phyloP scores from a whole-genome alignment of 2,113 vertebrate species.

The Cololabis saira region DNA sequence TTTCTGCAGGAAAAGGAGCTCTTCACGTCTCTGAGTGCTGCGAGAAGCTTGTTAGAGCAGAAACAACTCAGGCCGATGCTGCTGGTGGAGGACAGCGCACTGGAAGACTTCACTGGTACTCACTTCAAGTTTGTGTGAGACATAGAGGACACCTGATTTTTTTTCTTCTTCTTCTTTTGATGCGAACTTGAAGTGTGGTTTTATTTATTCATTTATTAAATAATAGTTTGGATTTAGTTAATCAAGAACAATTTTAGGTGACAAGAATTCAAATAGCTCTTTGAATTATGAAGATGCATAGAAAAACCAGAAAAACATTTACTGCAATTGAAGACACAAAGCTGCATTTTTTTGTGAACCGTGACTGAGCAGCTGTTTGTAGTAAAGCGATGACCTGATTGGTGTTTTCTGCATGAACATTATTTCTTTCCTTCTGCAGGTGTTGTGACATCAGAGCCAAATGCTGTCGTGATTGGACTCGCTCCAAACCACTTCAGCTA shows the following conservation, averaged over 20 bases:
- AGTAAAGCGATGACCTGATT: no score
- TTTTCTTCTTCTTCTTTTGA: neutral
- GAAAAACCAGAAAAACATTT: no score
- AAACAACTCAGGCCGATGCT: slow-evolving; percentile 88
- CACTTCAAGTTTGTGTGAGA: neutral
- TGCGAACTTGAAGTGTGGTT: no score
- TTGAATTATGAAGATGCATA: no score
- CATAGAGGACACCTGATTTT: neutral
- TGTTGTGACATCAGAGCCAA: slow-evolving; percentile 87
- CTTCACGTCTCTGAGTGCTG: slow-evolving; percentile 94
- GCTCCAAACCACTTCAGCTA: slow-evolving; percentile 95
- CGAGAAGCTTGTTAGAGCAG: slow-evolving; percentile 89
- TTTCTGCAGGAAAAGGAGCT: slow-evolving; percentile 87
- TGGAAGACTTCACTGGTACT: slow-evolving; percentile 91
- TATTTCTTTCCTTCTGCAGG: slow-evolving; percentile 72
- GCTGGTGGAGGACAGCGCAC: slow-evolving; percentile 89
- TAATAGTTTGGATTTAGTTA: no score
- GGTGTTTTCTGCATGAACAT: neutral
- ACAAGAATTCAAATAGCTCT: no score
- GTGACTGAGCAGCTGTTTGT: no score
- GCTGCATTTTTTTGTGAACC: no score
- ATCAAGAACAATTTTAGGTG: no score
- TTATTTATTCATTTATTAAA: no score
- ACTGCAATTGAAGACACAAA: no score
- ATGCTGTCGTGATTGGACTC: slow-evolving; percentile 93